Conservation (phyloP, 2,888 invertebrate genomes). For the Cheiracanthium punctorium region DNA sequence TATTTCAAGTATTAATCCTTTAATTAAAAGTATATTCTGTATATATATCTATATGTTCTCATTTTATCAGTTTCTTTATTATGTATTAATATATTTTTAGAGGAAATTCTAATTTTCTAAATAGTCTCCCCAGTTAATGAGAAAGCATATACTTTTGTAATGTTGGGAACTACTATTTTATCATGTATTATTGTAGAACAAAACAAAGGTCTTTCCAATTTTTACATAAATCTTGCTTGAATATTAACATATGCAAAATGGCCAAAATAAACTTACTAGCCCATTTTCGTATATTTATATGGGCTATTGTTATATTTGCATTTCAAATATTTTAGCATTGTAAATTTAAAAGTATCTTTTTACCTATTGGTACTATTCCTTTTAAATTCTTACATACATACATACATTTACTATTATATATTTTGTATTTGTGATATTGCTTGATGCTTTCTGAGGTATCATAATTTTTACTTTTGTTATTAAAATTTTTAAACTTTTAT, state of each 20-base stretch:
- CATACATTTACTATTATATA: background rate
- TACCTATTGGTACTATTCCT: background rate
- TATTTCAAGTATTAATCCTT: no score
- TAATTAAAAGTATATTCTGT: no score
- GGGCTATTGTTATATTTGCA: slow-evolving; percentile 46
- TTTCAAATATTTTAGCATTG: slow-evolving; percentile 48
- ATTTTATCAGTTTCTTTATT: no score
- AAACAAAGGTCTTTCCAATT: slow-evolving; percentile 64
- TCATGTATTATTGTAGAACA: slow-evolving; percentile 37
- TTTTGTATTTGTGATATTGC: slow-evolving; percentile 25
- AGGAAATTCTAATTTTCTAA: no score
- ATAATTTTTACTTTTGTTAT: background rate
- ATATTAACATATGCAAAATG: slow-evolving; percentile 41
- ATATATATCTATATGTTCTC: no score
- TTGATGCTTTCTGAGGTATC: background rate
- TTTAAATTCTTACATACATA: slow-evolving; percentile 4
- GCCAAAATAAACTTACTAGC: slow-evolving; percentile 42
- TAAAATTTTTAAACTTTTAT: background rate
- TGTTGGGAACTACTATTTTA: slow-evolving; percentile 10
- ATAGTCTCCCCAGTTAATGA: no score
- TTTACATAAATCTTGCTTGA: slow-evolving; percentile 60
- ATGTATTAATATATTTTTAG: no score
- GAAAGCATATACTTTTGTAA: no score
- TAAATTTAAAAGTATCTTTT: slow-evolving; percentile 19
- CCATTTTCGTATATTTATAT: slow-evolving; percentile 42